These are phyloP conservation scores for Gallinago paraguaiae DNA, from an alignment of 2,113 vertebrate species.

Conservation along the genomic window DNA sequence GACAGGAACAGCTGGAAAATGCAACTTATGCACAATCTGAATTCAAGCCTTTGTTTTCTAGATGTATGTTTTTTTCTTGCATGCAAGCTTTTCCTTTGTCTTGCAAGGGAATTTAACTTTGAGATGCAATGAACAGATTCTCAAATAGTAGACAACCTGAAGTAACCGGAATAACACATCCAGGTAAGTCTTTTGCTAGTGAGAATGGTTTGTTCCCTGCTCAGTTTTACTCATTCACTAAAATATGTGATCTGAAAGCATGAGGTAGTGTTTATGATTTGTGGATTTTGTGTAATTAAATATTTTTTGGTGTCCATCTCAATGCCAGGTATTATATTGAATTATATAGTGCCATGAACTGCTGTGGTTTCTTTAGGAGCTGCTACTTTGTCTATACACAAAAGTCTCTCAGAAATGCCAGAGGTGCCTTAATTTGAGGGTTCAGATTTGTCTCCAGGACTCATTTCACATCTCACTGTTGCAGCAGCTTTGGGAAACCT, in stretches of 20 bases:
- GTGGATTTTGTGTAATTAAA: neutral
- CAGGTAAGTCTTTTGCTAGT: conserved; percentile 8
- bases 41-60: neutral
- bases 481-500: neutral
- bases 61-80: neutral
- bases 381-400: neutral
- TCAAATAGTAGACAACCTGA: neutral
- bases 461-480: neutral
- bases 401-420: neutral
- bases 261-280: neutral
- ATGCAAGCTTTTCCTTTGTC: neutral
- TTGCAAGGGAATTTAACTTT: neutral
- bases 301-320: neutral
- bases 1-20: neutral
- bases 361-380: neutral
- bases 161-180: neutral
- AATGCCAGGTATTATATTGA: neutral
- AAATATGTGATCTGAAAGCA: neutral
- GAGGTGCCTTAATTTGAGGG: neutral
- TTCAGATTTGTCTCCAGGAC: neutral
- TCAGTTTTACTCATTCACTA: neutral
- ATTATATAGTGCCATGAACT: neutral
- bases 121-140: neutral
- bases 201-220: neutral
- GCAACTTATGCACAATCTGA: neutral